Evolutionary conservation across 2,888 invertebrate species (phyloP), one percentile per base, ranked within the genome.

Genomic region (Oscheius sp.): DNA sequence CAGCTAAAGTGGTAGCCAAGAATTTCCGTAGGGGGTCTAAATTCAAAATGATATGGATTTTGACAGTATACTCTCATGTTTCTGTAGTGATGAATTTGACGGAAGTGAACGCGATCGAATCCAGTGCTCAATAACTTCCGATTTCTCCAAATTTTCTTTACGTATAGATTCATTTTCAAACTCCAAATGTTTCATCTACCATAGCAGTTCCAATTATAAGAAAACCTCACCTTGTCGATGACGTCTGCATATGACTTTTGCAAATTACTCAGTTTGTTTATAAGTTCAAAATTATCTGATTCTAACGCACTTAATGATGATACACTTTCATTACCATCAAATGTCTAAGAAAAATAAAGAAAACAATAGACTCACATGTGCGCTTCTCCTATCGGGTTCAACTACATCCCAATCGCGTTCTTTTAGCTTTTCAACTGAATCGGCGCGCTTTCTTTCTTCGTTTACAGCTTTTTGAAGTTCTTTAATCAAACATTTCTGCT

Each of bases 211-310:
- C 17, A 14, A 17, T 6, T 12, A 6, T 63, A 0, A 50, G 51
- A 3, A 74, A 44, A 3, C 22, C 22, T 26, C 12, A 88, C 88
- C 85, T 87, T 87, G 75, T 89, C 89, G 66, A 88, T 88, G 28
- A 88, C 76, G 28, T 86, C 86, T 86, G 88, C 88, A 51, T 88
- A 88, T 62, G 88, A 86, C 72, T 88, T 87, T 77, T 89, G 89
- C 5, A 89, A 69, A 5, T 80, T 78, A 1, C 87, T 85, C 12
- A 89, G 66, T 65, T 88, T 84, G 33, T 79, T 82, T 36, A 89
- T 76, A 36, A 89, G 78, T 33, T 88, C 88, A 22, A 82, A 83
- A 68, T 88, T 87, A 71, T 89, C 89, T 32, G 86, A 85, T 61
- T 87, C 87, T 26, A 87, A 74, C 3, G 83, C 80, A 17, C 75